A percentile compares a stretch with the other conserved stretches of the same genome.
Evolutionary conservation across 1,140 invertebrate genomes (phyloP).

Genomic region (Caenorhabditis remanei): DNA sequence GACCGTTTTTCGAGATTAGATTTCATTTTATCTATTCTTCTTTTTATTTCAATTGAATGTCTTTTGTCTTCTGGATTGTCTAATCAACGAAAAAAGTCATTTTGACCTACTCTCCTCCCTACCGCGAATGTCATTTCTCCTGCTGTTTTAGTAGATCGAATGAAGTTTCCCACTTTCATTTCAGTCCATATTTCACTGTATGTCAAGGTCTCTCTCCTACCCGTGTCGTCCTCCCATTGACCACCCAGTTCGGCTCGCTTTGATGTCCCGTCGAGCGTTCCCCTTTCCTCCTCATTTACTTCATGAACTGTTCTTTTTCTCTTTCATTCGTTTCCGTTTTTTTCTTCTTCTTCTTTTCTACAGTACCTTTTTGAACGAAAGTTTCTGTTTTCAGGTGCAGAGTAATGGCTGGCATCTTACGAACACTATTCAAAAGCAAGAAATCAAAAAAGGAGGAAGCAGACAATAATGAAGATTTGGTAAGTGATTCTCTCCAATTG

Average conservation of each 20-base stretch:
- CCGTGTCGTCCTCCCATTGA: conserved; percentile 21
- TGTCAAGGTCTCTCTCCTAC: conserved; percentile 21
- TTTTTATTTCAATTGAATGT: not conserved
- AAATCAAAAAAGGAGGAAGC: conserved; percentile 25
- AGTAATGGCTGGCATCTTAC: conserved; percentile 33
- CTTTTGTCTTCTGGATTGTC: not conserved
- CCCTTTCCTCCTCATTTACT: conserved; percentile 49
- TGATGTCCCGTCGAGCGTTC: conserved; percentile 22
- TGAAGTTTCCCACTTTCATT: not conserved
- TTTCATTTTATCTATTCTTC: not conserved
- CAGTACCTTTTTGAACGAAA: not conserved
- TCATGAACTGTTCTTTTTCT: conserved; percentile 47
- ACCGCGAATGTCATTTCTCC: not conserved
- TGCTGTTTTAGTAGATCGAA: not conserved
- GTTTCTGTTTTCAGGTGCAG: conserved; percentile 9
- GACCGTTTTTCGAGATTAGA: not conserved
- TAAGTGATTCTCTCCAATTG: not conserved
- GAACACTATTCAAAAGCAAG: conserved; percentile 39
- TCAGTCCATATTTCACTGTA: conserved; percentile 36
- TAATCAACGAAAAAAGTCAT: not conserved
- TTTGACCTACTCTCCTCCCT: not conserved
- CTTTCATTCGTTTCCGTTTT: conserved; percentile 36
- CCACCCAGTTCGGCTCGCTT: conserved; percentile 50
- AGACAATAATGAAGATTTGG: conserved; percentile 35
- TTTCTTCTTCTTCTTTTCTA: not conserved